phyloP scores from a whole-genome alignment of 2,888 invertebrate genomes.

The Halictus ligatus region DNA sequence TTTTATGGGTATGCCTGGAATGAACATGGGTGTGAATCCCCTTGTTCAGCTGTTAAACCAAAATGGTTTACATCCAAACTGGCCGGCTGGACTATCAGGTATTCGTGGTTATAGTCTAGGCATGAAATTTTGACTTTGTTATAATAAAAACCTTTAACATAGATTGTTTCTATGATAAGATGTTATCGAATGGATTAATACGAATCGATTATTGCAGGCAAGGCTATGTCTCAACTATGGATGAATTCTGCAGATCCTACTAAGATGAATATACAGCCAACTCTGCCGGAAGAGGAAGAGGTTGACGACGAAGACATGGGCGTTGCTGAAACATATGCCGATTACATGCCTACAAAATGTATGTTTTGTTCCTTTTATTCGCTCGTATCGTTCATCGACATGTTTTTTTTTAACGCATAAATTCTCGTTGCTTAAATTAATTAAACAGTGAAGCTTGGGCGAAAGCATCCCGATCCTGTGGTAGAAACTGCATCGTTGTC shows the following conservation, averaged over 20 bases:
- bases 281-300: conserved; percentile 89
- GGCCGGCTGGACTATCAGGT: conserved; percentile 82
- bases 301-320: conserved; percentile 98
- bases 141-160: background rate
- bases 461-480: conserved; percentile 99
- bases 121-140: background rate
- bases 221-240: conserved; percentile 87
- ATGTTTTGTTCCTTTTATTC: conserved; percentile 76
- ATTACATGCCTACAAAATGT: conserved; percentile 99
- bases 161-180: background rate
- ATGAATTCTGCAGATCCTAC: conserved; percentile 85
- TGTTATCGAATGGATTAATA: background rate
- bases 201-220: conserved; percentile 80
- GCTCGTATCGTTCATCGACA: background rate
- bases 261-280: conserved; percentile 82
- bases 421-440: conserved; percentile 34
- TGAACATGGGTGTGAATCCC: conserved; percentile 83
- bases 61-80: conserved; percentile 81
- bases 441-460: conserved; percentile 93
- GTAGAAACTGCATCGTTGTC: conserved; percentile 99
- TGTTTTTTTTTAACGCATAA: background rate
- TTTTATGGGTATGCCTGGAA: conserved; percentile 82
- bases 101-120: conserved; percentile 35
- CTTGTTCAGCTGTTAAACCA: conserved; percentile 83
- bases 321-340: conserved; percentile 98